These are phyloP conservation scores for Ectemnius lituratus DNA, from an alignment of 2,888 invertebrate species.

Conservation along the genomic window DNA sequence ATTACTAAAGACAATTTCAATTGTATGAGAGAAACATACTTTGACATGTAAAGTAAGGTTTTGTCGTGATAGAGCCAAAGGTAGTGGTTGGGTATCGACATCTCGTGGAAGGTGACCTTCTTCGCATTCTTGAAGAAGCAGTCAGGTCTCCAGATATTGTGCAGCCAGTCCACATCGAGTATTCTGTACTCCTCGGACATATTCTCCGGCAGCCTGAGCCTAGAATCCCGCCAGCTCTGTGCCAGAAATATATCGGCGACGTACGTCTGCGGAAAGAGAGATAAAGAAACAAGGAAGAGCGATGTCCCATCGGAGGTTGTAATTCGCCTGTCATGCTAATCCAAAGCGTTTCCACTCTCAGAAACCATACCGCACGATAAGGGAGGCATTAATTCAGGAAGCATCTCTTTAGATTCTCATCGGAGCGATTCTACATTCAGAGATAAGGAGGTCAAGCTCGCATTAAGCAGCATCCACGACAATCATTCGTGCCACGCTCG, in stretches of 20 bases:
- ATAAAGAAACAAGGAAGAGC: no score
- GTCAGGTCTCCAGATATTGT: constrained; percentile 94
- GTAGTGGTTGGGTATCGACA: constrained; percentile 96
- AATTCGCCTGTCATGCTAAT: no score
- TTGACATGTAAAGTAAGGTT: constrained; percentile 94
- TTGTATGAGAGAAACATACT: constrained; percentile 81
- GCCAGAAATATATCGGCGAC: constrained; percentile 95
- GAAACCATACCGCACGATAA: no score
- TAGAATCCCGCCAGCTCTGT: constrained; percentile 94
- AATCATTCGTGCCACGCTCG: neutral
- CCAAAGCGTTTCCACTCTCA: no score
- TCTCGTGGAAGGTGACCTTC: constrained; percentile 94
- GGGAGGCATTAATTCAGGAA: no score
- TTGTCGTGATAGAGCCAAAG: constrained; percentile 95
- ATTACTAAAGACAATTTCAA: neutral
- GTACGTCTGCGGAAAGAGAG: constrained; percentile 85
- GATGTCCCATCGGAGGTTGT: no score
- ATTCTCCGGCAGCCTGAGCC: constrained; percentile 92
- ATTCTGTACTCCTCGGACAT: constrained; percentile 96
- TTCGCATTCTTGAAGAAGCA: constrained; percentile 97
- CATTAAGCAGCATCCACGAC: neutral
- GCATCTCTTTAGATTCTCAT: no score
- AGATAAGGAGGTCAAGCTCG: neutral
- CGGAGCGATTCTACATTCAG: neutral
- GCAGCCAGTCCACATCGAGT: constrained; percentile 93